A percentile compares a stretch with the other conserved stretches of the same genome.
These are phyloP conservation scores for Beris morrisii DNA, from an alignment of 2,888 invertebrate genomes.

Conservation along the genomic window DNA sequence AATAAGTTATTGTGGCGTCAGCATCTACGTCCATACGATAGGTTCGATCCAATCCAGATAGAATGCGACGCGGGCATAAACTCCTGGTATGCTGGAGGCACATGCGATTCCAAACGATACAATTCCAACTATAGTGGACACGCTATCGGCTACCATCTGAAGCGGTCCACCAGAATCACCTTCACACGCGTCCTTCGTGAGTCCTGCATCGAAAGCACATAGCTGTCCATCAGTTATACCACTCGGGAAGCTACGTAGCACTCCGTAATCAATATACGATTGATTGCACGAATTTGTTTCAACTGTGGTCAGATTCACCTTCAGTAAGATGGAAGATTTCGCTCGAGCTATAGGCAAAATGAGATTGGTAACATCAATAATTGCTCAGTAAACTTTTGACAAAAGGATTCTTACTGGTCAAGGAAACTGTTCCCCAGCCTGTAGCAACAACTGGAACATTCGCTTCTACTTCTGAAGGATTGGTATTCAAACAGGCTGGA, in stretches of 20 bases:
- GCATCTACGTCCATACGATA: constrained; percentile 47
- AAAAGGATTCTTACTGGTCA: constrained; percentile 1
- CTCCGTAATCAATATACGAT: constrained; percentile 32
- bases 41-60: constrained; percentile 51
- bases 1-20: background rate
- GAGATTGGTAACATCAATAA: constrained; percentile 19
- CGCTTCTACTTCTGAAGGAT: constrained; percentile 36
- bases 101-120: constrained; percentile 49
- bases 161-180: constrained; percentile 54
- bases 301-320: constrained; percentile 42
- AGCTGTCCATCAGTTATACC: constrained; percentile 40
- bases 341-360: constrained; percentile 37
- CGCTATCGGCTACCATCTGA: constrained; percentile 41
- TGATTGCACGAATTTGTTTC: constrained; percentile 38
- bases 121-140: constrained; percentile 48
- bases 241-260: constrained; percentile 21
- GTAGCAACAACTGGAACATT: constrained; percentile 38
- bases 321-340: constrained; percentile 39
- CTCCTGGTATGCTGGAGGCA: constrained; percentile 48
- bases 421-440: constrained; percentile 43
- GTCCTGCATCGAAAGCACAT: constrained; percentile 43
- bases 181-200: constrained; percentile 47
- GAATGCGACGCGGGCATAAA: constrained; percentile 50
- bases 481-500: constrained; percentile 43
- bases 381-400: constrained; percentile 35